A percentile compares a stretch with the other conserved stretches of the same genome.
Evolutionary conservation across 1,140 invertebrate genomes (phyloP).

Genomic region (Dendroctonus valens): DNA sequence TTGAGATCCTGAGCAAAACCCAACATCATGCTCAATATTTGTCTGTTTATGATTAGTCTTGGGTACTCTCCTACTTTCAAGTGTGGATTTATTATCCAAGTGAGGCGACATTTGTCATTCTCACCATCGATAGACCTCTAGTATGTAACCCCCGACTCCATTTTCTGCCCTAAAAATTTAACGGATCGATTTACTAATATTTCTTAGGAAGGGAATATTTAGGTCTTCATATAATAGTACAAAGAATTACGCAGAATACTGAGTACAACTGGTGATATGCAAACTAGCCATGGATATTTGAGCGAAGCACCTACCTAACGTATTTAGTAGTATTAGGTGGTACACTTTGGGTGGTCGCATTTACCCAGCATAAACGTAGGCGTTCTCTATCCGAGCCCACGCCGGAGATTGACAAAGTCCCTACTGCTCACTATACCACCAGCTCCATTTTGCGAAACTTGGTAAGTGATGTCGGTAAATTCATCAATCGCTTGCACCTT

Average conservation of each 20-base stretch:
- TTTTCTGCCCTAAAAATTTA: slow-evolving; percentile 66
- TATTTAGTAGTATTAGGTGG: slow-evolving; percentile 61
- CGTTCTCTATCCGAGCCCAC: slow-evolving; percentile 58
- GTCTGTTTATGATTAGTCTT: slow-evolving; percentile 62
- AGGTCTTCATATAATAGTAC: too few species aligned
- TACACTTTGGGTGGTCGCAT: slow-evolving; percentile 56
- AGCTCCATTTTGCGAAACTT: slow-evolving; percentile 70
- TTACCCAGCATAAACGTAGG: slow-evolving; percentile 51
- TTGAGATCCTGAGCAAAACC: slow-evolving; percentile 55
- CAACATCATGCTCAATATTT: slow-evolving; percentile 57
- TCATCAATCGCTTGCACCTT: slow-evolving; percentile 61
- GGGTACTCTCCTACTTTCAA: slow-evolving; percentile 73
- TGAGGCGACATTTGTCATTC: slow-evolving; percentile 60
- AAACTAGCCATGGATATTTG: too few species aligned
- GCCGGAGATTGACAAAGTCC: slow-evolving; percentile 81
- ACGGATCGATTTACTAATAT: too few species aligned
- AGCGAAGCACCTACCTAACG: slow-evolving; percentile 55
- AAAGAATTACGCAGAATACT: too few species aligned
- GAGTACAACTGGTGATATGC: too few species aligned
- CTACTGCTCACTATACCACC: slow-evolving; percentile 74
- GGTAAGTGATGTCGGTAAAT: slow-evolving; percentile 77
- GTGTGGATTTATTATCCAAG: slow-evolving; percentile 72
- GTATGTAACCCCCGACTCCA: slow-evolving; percentile 66
- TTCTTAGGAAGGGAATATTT: too few species aligned
- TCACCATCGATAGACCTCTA: slow-evolving; percentile 57